phyloP scores from a whole-genome alignment of 1,140 invertebrate species.

The Agrilus planipennis region DNA sequence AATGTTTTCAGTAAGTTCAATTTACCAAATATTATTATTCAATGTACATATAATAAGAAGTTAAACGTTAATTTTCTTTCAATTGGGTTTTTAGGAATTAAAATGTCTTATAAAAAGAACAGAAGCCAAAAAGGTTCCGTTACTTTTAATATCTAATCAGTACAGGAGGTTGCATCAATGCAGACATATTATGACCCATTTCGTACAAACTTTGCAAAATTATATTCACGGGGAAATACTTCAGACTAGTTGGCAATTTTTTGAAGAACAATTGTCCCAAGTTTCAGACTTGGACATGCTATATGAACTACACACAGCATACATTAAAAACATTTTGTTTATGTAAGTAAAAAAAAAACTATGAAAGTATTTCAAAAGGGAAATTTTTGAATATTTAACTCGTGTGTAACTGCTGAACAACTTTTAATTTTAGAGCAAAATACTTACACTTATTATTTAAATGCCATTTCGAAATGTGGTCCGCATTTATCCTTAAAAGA shows the following conservation, averaged over 20 bases:
- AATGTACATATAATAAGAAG: too few relatives aligned
- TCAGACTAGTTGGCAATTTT: conserved; percentile 54
- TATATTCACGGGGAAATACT: conserved; percentile 59
- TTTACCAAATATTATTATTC: too few relatives aligned
- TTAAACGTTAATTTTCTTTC: too few relatives aligned
- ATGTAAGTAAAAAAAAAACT: conserved; percentile 28
- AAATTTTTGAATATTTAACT: conserved; percentile 15
- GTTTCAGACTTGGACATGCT: conserved; percentile 53
- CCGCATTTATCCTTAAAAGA: conserved; percentile 19
- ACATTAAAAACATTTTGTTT: conserved; percentile 57
- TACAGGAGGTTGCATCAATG: conserved; percentile 51
- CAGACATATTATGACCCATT: conserved; percentile 58
- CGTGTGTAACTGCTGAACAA: conserved; percentile 25
- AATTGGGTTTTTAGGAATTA: conserved; percentile 29
- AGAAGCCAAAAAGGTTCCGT: conserved; percentile 27
- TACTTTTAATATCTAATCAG: conserved; percentile 41
- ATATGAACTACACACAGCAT: conserved; percentile 52
- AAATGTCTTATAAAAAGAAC: conserved; percentile 39
- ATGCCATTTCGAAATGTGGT: conserved; percentile 23
- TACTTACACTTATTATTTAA: conserved; percentile 22
- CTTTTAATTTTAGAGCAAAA: conserved; percentile 19
- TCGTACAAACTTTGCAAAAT: conserved; percentile 57
- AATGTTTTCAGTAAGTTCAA: conserved; percentile 42
- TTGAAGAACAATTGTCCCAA: conserved; percentile 49
- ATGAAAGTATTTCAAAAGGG: too few relatives aligned